Evolutionary conservation across 2,888 invertebrate genomes (phyloP), one percentile per base, ranked within the genome.

Genomic region (Aleiodes leptofemur): DNA sequence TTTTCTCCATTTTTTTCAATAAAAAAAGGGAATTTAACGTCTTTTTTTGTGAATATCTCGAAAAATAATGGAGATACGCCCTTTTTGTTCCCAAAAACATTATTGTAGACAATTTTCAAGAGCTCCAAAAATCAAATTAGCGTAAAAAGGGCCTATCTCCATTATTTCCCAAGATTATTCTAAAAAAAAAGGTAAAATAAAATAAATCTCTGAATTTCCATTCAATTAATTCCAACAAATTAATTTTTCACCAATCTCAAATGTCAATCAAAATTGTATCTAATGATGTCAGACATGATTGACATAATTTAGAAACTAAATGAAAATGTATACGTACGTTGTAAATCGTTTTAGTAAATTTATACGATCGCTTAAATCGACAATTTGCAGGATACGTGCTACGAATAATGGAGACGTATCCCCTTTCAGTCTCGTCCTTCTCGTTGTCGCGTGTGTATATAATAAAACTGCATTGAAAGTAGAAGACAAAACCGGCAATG

Each of bases 301-400:
- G 16, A 29, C 31, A 57, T 31, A 29, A 50, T 50, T 29, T 29
- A 11, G 9, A 50, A 66, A 50, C 11, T 50, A 48, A 50, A 66
- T 50, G 51, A 53, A 68, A 51, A 68, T 51, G 13, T 51, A 68
- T 68, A 2, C 31, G 51, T 31, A 29, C 7, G 3, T 68, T 68
- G 68, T 68, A 68, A 68, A 68, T 68, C 31, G 51, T n/a, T 34
- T 53, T 34, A 68, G 31, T 31, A 68, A 68, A 68, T 74, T 55
- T 68, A 61, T 76, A 70, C 71, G 68, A 72, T 76, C 72, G 55
- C 72, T 76, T 76, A 76, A 68, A 51, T 68, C 34, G 68, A 71
- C 66, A 72, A 68, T 75, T 64, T 43, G 43, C 56, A 56, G 64
- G 55, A 69, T 76, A 76, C 72, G 76, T 72, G 72, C 48, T 38